Base-by-base conservation (phyloP, 1,140 invertebrate genomes). In the Grapholita molesta region DNA sequence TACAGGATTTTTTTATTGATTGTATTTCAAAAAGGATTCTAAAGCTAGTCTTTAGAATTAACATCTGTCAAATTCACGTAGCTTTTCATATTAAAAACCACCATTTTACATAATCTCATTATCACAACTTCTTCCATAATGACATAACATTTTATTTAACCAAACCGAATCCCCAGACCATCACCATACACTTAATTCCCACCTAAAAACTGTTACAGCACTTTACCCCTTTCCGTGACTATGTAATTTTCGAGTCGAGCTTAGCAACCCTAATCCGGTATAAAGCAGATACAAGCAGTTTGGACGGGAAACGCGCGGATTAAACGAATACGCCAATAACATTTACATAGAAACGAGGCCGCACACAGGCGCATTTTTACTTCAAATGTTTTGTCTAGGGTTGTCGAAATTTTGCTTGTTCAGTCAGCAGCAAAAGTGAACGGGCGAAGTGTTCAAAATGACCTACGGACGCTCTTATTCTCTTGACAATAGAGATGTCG, bases 341-440 rank as follows among this genome's bases (percentile, higher is more conserved):
- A 90, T 90, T 90, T 82, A 86, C 88, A 90, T 90, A 88, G 79
- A 87, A 88, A 90, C 84, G 80, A 81, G 68, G 72, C 74, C 83
- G 79, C 76, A 76, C 71, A 71, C 73, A 73, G 71, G 76, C 76
- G 78, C 78, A 78, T 78, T 82, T 81, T 79, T 83, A 79, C 76
- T 32, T 28, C 55, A 28, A 28, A 61, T 30, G 55, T n/a, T 28
- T 55, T 55, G 53, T n/a, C n/a, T 61, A 61, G 55, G 55, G 55
- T 15, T 61, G 55, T 18, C 55, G 15, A 61, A 15, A 28, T 30
- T 5, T n/a, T 25, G 9, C 9, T 55, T 61, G 5, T 38, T 12
- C 3, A 9, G n/a, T 38, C n/a, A n/a, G n/a, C n/a, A n/a, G n/a
- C n/a, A n/a, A n/a, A n/a, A n/a, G n/a, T n/a, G n/a, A n/a, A n/a